phyloP scores from a whole-genome alignment of 2,113 vertebrate species.

The Epinephelus lanceolatus region DNA sequence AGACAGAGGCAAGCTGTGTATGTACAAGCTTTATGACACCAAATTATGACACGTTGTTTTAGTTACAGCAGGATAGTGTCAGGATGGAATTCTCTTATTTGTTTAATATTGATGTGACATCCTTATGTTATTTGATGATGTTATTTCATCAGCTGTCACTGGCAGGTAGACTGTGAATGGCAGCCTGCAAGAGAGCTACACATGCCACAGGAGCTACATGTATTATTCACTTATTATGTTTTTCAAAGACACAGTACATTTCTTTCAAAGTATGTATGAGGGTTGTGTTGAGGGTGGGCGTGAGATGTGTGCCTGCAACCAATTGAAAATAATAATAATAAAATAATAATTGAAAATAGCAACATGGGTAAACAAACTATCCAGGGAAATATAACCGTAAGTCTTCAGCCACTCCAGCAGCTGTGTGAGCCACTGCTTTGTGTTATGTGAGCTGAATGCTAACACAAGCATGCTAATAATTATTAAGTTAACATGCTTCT shows the following conservation, averaged over 20 bases:
- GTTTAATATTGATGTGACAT: constrained; percentile 34
- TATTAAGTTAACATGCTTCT: not conserved
- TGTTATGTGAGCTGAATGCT: not conserved
- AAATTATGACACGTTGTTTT: constrained; percentile 18
- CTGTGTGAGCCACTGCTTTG: not conserved
- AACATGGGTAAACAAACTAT: not conserved
- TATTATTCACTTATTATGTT: constrained; percentile 1
- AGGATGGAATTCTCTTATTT: constrained; percentile 29
- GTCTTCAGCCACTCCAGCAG: not conserved
- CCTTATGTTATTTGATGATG: too few species aligned
- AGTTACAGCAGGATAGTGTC: constrained; percentile 12
- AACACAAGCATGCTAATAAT: not conserved
- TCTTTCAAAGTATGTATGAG: not conserved
- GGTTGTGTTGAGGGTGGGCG: not conserved
- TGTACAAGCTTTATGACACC: constrained; percentile 3
- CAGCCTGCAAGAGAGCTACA: not conserved
- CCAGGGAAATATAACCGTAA: not conserved
- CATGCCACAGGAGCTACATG: not conserved
- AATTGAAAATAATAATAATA: not conserved
- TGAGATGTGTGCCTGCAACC: not conserved
- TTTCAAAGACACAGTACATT: constrained; percentile 13
- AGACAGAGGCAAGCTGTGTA: not conserved
- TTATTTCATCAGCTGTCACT: constrained; percentile 39
- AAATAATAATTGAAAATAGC: not conserved
- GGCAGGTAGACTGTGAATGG: constrained; percentile 8